Base-by-base conservation (phyloP, 2,797 vertebrate species). In the Gallinago stenura region DNA sequence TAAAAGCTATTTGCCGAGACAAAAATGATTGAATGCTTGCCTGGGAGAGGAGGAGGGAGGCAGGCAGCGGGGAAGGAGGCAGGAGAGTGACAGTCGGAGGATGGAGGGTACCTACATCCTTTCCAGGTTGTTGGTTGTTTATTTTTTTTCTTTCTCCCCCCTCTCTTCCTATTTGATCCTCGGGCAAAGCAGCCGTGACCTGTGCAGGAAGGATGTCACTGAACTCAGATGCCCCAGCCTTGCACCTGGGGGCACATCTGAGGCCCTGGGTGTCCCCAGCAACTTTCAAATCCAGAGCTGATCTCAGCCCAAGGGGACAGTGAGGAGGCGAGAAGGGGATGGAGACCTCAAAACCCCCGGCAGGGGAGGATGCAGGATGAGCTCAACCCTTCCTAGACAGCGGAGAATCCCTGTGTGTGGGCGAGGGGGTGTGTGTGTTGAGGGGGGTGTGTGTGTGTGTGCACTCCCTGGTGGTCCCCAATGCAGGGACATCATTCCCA, bases 1-100 rank as follows among this genome's bases (percentile, higher is more conserved):
- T 95, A 94, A 93, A 98, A 97, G 97, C 97, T 95, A 93, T 97
- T 98, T 97, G 89, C 86, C 5, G 69, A 97, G 95, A 96, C 94
- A 89, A 89, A 93, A 95, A 97, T 92, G 87, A 87, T 75, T 95
- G 97, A 97, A 85, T 68, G 62, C 76, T 95, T 60, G 51, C 85
- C 94, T 85, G 12, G 30, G 69, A 66, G 95, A 87, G 87, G 86
- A 93, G 82, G 77, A 77, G 57, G 69, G 22, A 30, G 83, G 64
- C 46, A 87, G 83, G 90, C 51, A 66, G 64, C 0, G 13, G 50
- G 37, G 30, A 94, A 62, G 62, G 65, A 90, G 71, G 62, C 62
- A 95, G 86, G 35, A 81, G 83, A 82, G 62, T 87, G 95, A 64
- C 89, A 83, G 73, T 12, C 1, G 1, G 79, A 66, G 71, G 53